Evolutionary conservation across 2,888 invertebrate genomes (phyloP), one percentile per base, ranked within the genome.

Genomic region (Ditula angustiorana): DNA sequence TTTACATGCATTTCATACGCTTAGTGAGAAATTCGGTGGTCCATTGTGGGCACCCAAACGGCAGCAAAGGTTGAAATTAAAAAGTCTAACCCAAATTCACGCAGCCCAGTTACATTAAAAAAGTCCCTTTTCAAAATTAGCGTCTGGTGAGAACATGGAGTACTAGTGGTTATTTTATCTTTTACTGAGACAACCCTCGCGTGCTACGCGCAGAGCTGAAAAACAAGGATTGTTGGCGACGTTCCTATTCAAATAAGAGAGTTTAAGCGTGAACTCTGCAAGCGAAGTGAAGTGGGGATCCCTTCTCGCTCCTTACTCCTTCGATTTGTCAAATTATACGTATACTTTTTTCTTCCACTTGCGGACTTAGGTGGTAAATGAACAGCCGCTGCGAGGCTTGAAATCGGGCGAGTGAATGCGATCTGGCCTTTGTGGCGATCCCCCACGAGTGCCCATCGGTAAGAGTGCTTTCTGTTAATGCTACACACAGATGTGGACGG

Each of bases 371-470:
- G 35, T 35, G 53, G 53, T 35, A 53, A 53, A 53, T 53, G 53
- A 53, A 53, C 35, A 35, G 35, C 49, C 23, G 19, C 49, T n/a
- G 19, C 10, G 41, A 13, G 21, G 30, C 50, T 49, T 30, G 30
- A 21, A 50, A 47, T 47, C 24, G 37, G n/a, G 47, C 35, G 53
- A 47, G 37, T 44, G 47, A 50, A 59, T 50, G 35, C 61, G 37
- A 61, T 55, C 55, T 47, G 19, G 61, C 47, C 46, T 55, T 61
- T 61, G 61, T 55, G 55, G 28, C 47, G 55, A 61, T 37, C 47
- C 37, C 50, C 46, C 60, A 52, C 47, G 63, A 67, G 67, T 56
- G 56, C 50, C 63, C 60, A 60, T 59, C 56, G 52, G 63, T 53
- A 57, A 63, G 49, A 55, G 44, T 49, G 62, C 59, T 67, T 67